Conservation (phyloP, 2,113 vertebrate genomes). For the Serinus canaria region DNA sequence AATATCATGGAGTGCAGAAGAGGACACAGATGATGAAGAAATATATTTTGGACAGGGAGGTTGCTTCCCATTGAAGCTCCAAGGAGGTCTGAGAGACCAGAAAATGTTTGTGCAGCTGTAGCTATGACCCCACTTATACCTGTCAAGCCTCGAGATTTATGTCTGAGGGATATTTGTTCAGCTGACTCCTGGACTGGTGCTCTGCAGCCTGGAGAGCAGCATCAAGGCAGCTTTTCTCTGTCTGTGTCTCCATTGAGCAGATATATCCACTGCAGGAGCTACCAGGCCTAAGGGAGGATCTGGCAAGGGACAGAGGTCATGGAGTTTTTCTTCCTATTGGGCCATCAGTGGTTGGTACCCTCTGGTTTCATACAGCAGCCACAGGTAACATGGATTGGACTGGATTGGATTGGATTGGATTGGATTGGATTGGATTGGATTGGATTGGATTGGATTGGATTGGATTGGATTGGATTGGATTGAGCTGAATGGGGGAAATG, state of each 20-base stretch:
- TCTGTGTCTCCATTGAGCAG: neutral
- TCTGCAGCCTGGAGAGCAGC: neutral
- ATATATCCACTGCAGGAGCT: neutral
- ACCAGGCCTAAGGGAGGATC: neutral
- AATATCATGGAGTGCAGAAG: neutral
- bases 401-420: neutral
- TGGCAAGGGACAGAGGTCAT: neutral
- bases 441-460: neutral
- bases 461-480: neutral
- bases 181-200: neutral
- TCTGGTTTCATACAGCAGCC: neutral
- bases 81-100: neutral
- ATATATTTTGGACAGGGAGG: neutral
- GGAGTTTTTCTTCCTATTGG: neutral
- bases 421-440: neutral
- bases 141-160: neutral
- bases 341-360: neutral
- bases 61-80: neutral
- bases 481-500: neutral
- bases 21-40: neutral
- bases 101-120: neutral
- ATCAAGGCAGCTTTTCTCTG: neutral
- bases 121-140: neutral
- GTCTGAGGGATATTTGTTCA: neutral
- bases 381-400: neutral